A percentile compares a stretch with the other conserved stretches of the same genome.
Conservation (phyloP, 2,113 vertebrate species). For the Melanerpes formicivorus region DNA sequence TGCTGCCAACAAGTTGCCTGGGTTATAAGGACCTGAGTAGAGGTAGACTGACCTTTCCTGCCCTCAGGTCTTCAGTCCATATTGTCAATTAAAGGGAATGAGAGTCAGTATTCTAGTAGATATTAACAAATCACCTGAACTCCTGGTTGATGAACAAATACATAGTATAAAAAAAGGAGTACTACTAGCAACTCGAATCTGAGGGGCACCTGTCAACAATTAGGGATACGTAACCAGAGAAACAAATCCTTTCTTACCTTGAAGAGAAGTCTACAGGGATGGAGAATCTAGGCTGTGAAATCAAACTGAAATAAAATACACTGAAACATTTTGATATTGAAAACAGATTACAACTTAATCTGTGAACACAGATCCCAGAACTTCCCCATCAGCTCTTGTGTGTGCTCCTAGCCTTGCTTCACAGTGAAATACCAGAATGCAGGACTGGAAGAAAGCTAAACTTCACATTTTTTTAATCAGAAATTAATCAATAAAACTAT, state of each 20-base stretch:
- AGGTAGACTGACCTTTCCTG: background rate
- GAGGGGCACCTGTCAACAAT: background rate
- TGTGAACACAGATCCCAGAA: background rate
- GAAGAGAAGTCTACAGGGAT: background rate
- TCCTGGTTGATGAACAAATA: background rate
- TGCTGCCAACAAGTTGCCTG: fast-evolving
- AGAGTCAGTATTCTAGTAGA: background rate
- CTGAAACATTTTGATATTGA: background rate
- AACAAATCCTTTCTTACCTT: background rate
- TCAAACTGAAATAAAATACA: background rate
- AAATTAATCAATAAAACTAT: background rate
- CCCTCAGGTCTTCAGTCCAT: background rate
- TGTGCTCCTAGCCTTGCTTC: background rate
- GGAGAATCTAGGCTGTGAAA: background rate
- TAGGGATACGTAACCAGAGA: background rate
- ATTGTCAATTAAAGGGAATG: background rate
- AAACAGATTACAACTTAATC: background rate
- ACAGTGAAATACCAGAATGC: background rate
- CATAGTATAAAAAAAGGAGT: background rate
- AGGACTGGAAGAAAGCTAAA: background rate
- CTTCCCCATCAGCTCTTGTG: background rate
- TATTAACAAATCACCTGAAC: background rate
- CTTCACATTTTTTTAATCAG: background rate
- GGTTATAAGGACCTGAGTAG: fast-evolving
- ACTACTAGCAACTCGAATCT: background rate